phyloP scores from a whole-genome alignment of 2,797 vertebrate species.

The Acipenser oxyrinchus region DNA sequence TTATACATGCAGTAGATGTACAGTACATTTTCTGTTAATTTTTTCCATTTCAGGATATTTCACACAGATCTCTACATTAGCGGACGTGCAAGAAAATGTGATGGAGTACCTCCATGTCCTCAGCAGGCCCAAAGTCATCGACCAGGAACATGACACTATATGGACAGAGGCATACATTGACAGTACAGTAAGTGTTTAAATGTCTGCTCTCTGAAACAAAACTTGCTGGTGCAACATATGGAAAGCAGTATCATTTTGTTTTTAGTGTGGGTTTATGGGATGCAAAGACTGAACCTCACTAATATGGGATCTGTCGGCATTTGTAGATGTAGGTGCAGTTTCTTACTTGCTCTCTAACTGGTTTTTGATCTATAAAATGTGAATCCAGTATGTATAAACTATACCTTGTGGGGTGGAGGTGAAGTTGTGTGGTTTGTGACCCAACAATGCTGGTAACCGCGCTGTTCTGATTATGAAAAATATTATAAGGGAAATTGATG shows the following conservation, averaged over 20 bases:
- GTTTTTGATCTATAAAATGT: too few relatives aligned
- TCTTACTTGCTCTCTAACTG: too few relatives aligned
- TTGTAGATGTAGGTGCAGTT: too few relatives aligned
- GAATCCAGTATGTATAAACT: too few relatives aligned
- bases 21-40: background rate
- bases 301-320: too few relatives aligned
- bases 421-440: too few relatives aligned
- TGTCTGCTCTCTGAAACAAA: constrained; percentile 1
- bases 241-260: constrained; percentile 32
- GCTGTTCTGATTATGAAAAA: too few relatives aligned
- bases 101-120: constrained; percentile 98
- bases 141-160: constrained; percentile 90
- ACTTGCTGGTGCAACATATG: background rate
- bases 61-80: constrained; percentile 93
- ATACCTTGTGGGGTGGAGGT: too few relatives aligned
- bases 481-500: too few relatives aligned
- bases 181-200: constrained; percentile 79
- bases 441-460: too few relatives aligned
- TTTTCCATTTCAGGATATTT: constrained; percentile 74
- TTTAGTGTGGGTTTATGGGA: constrained; percentile 38
- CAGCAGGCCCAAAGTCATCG: constrained; percentile 96
- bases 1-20: too few relatives aligned
- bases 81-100: constrained; percentile 95
- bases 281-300: constrained; percentile 39
- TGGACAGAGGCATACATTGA: constrained; percentile 98